Evolutionary conservation across 1,140 invertebrate species (phyloP), one percentile per base, ranked within the genome.

Genomic region (Monochamus saltuarius): DNA sequence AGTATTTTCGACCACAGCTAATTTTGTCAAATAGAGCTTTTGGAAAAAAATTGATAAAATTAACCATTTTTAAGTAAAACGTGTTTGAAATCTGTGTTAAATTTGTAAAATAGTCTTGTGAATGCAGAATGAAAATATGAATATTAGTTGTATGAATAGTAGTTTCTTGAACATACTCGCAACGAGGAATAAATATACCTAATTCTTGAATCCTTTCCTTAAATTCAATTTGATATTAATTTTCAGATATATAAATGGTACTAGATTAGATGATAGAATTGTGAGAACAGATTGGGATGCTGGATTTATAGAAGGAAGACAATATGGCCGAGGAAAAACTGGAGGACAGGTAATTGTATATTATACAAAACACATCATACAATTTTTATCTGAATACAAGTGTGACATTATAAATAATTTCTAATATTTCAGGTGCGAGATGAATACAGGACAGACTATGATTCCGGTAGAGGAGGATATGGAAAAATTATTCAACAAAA

Each of bases 281-380:
- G 94, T 99, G 19, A 83, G 98, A 73, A 97, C 95, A 56, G 97
- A 99, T 80, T 99, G 97, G 96, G 98, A 99, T 80, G 96, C 96
- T 46, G 98, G 98, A 4, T 99, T 99, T 80, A 86, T 96, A 52
- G 97, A 99, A 83, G 98, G 97, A 2, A 81, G 98, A 71, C 97
- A 99, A 76, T 99, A 94, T 83, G 98, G 98, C 13, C 82, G 98
- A 69, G 98, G 98, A 29, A 98, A 98, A 82, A 95, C 91, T 74
- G 98, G 98, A 46, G 98, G 98, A 73, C 97, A 99, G 85, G 94
- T 96, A 80, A 76, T 62, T 69, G 11, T 34, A 40, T 7, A 8
- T 45, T 0, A 3, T 50, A 16, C 58, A 36, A 1, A 36, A 43
- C n/a, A 16, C 6, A 0, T 3, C n/a, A 29, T 29, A 29, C 2